Evolutionary conservation across 1,140 invertebrate species (phyloP), one percentile per base, ranked within the genome.

Genomic region (Paracyclopina nana): DNA sequence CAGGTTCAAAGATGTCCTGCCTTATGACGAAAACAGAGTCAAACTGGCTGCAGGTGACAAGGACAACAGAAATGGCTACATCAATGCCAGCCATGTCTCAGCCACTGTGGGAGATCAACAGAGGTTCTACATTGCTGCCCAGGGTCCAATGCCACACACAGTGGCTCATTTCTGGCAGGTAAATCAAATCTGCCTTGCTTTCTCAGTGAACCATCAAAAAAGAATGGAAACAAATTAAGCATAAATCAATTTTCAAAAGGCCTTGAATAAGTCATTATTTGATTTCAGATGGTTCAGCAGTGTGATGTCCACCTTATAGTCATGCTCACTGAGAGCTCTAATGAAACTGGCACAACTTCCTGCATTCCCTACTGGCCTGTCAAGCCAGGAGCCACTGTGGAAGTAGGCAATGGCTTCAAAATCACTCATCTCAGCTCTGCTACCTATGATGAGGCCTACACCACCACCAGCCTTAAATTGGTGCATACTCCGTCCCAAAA

Each of bases 71-170:
- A 72, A 72, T 59, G 86, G 85, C 6, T 90, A 90, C 58, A 80
- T 90, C 38, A 90, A 91, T 68, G 84, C 83, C 3, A 87, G 82
- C 6, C 80, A 86, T 59, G 75, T 90, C 50, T 80, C 77, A 44
- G 77, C 77, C 54, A 79, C 75, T 20, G 76, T 81, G 26, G 79
- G 77, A 55, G 74, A 54, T 71, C 74, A 53, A 52, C 78, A 82
- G 57, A 69, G 78, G 26, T 83, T 82, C 62, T 90, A 88, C 64
- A 81, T 88, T 48, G 77, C 81, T 25, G 78, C 78, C 9, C 82
- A 85, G 62, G 77, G 77, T 14, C 80, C 80, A 8, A 62, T 77
- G 28, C 60, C 68, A 40, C 65, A 67, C 31, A 79, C 75, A 6
- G 61, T 73, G 12, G 45, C 56, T 11, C 63, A 65, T 20, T 79